Evolutionary conservation across 2,888 invertebrate species (phyloP).

Genomic region (Halictus ligatus): DNA sequence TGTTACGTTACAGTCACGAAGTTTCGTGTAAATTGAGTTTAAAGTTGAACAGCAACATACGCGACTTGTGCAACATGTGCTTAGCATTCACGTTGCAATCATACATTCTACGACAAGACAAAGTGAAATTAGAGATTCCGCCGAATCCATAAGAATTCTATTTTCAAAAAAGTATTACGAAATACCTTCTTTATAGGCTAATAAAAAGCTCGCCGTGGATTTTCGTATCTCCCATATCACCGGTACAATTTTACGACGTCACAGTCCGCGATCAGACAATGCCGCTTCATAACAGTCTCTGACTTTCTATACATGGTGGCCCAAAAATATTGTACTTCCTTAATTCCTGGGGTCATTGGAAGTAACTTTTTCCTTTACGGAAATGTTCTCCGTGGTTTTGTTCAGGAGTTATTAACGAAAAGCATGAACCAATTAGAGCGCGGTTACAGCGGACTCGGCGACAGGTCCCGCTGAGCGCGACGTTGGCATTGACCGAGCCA

Average conservation of each 20-base stretch:
- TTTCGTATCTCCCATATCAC: too few species aligned
- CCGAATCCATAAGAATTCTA: not conserved
- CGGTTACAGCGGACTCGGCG: too few species aligned
- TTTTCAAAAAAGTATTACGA: not conserved
- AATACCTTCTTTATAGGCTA: not conserved
- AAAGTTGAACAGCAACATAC: not conserved
- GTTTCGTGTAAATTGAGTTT: conserved; percentile 1
- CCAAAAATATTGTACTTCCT: too few species aligned
- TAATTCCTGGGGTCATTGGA: too few species aligned
- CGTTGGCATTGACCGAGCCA: too few species aligned
- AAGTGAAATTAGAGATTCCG: not conserved
- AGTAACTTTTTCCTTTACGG: too few species aligned
- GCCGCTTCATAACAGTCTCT: not conserved
- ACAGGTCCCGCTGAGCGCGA: too few species aligned
- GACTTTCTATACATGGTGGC: not conserved
- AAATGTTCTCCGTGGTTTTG: too few species aligned
- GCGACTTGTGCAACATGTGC: not conserved
- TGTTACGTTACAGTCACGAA: not conserved
- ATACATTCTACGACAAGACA: not conserved
- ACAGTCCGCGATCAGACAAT: not conserved
- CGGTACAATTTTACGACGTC: not conserved
- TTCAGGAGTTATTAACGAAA: too few species aligned
- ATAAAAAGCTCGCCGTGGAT: not conserved
- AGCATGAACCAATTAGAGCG: too few species aligned
- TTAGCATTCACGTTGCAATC: not conserved